These are phyloP conservation scores for Anolis carolinensis DNA, from an alignment of 2,113 vertebrate species.

Conservation along the genomic window DNA sequence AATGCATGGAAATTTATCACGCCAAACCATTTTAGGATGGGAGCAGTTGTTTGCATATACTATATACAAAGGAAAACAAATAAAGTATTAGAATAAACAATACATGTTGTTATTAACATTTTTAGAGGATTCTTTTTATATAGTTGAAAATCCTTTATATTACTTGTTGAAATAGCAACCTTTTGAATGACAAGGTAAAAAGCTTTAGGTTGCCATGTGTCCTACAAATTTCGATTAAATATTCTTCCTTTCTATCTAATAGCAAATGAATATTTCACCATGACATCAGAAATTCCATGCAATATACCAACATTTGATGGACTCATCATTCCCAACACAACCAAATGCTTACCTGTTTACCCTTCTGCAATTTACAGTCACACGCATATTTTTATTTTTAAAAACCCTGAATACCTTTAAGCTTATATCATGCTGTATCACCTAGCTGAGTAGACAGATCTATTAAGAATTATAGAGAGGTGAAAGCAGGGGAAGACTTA, in stretches of 20 bases:
- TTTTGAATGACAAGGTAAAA: neutral
- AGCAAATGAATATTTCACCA: neutral
- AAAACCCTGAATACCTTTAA: slow-evolving; percentile 61
- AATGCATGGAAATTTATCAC: slow-evolving; percentile 1
- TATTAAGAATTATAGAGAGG: slow-evolving; percentile 66
- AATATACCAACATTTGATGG: slow-evolving; percentile 12
- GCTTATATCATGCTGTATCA: slow-evolving; percentile 61
- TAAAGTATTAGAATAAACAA: neutral
- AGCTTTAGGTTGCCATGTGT: neutral
- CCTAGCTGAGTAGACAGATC: slow-evolving; percentile 54
- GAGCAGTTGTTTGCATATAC: slow-evolving; percentile 12
- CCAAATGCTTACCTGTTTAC: slow-evolving; percentile 65
- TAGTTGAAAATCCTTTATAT: neutral
- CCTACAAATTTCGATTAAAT: neutral
- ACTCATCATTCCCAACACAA: neutral
- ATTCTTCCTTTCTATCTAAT: neutral
- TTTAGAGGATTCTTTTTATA: neutral
- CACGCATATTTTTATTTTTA: slow-evolving; percentile 24
- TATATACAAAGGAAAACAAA: neutral
- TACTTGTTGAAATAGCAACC: neutral
- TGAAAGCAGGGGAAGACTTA: slow-evolving; percentile 86
- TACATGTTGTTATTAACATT: neutral
- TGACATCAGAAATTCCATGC: slow-evolving; percentile 13
- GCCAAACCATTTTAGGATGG: neutral
- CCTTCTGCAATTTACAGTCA: slow-evolving; percentile 47